Evolutionary conservation across 2,113 vertebrate genomes (phyloP).

Genomic region (Tympanuchus pallidicinctus): DNA sequence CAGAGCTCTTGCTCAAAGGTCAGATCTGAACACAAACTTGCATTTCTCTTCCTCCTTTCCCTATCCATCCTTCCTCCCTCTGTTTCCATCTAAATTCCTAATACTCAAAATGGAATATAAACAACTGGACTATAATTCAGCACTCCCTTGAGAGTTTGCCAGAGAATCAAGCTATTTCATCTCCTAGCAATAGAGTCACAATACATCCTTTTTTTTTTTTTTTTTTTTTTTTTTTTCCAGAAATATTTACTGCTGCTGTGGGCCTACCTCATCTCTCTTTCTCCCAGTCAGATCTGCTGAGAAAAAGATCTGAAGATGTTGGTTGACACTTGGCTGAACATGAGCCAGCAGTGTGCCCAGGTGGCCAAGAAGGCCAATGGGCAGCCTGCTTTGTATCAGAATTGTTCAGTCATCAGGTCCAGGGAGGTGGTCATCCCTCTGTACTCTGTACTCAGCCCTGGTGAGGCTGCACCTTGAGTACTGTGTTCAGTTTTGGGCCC

Average conservation of each 20-base stretch:
- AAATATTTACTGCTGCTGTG: neutral
- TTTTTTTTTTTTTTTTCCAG: neutral
- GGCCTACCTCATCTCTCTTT: neutral
- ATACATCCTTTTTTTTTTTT: neutral
- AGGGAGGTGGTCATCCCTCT: no score
- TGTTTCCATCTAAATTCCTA: neutral
- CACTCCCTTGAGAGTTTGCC: neutral
- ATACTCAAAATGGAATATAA: neutral
- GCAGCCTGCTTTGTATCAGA: no score
- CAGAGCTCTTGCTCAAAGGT: neutral
- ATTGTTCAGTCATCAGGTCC: no score
- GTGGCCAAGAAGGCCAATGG: no score
- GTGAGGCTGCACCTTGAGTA: no score
- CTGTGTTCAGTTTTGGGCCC: no score
- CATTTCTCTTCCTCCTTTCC: neutral
- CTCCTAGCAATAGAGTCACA: neutral
- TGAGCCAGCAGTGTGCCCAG: no score
- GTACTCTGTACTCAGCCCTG: no score
- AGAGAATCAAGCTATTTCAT: neutral
- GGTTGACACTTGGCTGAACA: no score
- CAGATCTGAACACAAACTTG: neutral
- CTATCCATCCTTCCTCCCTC: neutral
- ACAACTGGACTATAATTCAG: fast-evolving
- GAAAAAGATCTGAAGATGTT: no score
- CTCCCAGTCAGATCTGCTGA: neutral